Conservation (phyloP, 2,797 vertebrate species). For the Trachurus trachurus region DNA sequence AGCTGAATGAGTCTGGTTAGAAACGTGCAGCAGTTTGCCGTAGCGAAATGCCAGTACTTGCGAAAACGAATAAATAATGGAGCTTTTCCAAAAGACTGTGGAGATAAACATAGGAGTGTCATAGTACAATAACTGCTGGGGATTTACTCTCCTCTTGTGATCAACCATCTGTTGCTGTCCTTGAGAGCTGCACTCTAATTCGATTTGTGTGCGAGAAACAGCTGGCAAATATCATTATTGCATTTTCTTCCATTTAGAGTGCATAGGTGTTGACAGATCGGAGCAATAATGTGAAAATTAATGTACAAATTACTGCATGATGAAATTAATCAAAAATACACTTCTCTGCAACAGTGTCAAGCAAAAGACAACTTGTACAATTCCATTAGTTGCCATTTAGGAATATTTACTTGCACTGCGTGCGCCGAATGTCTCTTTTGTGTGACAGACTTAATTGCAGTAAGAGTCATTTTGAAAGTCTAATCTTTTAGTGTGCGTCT, state of each 20-base stretch:
- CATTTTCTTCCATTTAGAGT: conserved; percentile 81
- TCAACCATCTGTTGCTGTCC: conserved; percentile 85
- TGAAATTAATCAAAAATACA: conserved; percentile 75
- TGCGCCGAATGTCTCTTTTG: conserved; percentile 8
- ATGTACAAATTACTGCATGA: conserved; percentile 77
- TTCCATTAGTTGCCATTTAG: conserved; percentile 50
- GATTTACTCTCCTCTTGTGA: conserved; percentile 70
- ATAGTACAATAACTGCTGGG: conserved; percentile 69
- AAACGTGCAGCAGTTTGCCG: conserved; percentile 49
- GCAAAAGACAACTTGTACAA: conserved; percentile 49
- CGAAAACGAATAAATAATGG: conserved; percentile 61
- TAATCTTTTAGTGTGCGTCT: background rate
- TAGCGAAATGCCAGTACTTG: conserved; percentile 52
- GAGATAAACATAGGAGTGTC: conserved; percentile 68
- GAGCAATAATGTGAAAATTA: conserved; percentile 80
- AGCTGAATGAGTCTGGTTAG: conserved; percentile 46
- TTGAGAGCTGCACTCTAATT: conserved; percentile 80
- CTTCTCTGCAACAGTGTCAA: conserved; percentile 50
- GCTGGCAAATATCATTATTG: conserved; percentile 84
- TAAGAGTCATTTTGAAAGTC: conserved; percentile 8
- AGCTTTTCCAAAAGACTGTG: conserved; percentile 43
- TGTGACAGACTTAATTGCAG: conserved; percentile 26
- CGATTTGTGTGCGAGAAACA: conserved; percentile 82
- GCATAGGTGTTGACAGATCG: conserved; percentile 82
- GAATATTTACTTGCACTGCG: conserved; percentile 2